Conservation (phyloP, 2,797 vertebrate genomes). For the Morelia viridis region DNA sequence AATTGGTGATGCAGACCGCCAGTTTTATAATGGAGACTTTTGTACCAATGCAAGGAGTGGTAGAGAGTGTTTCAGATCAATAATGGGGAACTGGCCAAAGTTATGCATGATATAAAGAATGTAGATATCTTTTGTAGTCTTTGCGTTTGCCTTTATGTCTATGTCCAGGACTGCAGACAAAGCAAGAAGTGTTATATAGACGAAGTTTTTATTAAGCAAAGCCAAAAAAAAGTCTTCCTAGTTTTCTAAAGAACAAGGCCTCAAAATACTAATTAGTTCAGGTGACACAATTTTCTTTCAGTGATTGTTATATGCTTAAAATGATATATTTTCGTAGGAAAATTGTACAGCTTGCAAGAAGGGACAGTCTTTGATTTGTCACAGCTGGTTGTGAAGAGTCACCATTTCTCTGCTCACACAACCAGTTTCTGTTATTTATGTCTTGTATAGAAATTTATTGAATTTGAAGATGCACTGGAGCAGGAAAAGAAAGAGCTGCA, state of each 20-base stretch:
- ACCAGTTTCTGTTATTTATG: slow-evolving; percentile 5
- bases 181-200: background rate
- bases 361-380: background rate
- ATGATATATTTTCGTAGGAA: background rate
- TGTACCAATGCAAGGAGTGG: background rate
- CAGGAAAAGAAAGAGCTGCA: slow-evolving; percentile 98
- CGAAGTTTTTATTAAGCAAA: background rate
- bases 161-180: background rate
- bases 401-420: background rate
- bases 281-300: background rate
- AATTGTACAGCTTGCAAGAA: background rate
- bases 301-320: background rate
- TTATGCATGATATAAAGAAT: background rate
- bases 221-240: background rate
- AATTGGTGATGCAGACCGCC: background rate
- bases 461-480: slow-evolving; percentile 96
- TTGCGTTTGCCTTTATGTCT: background rate
- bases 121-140: background rate
- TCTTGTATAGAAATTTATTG: slow-evolving; percentile 89
- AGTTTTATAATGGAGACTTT: background rate
- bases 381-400: too few species aligned
- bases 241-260: background rate
- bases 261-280: background rate
- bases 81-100: background rate
- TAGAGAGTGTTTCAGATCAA: background rate